Evolutionary conservation across 1,140 invertebrate species (phyloP), one percentile per base, ranked within the genome.

Genomic region (Drosophila littoralis): DNA sequence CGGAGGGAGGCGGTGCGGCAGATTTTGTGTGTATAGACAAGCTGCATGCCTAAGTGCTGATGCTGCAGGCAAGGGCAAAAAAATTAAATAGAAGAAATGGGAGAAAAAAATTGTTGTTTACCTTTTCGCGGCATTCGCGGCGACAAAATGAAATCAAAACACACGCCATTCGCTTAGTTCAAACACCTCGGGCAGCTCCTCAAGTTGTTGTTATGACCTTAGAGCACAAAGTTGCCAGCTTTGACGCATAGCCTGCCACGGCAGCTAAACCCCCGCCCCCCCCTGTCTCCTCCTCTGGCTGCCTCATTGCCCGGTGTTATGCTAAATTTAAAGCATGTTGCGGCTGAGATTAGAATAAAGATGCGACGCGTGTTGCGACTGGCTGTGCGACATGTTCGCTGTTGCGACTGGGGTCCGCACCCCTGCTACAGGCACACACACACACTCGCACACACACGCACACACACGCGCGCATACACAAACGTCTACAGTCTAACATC

Each of bases 271-370:
- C 7, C n/a, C 54, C 28, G 13, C 15, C 51, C 8, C 33, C 45
- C 28, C 32, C 36, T 22, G 46, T 5, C 42, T 15, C 28, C 13
- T 45, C 45, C 28, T 45, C 36, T 13, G 46, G 7, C 42, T 28
- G 43, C 35, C n/a, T 58, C 33, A 15, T 48, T 59, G 59, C 55
- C 28, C 43, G 32, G 48, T 79, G 81, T 84, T 84, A 84, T 84
- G 81, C 81, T 84, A 84, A 84, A 84, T 84, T 84, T 84, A 84
- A 84, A 84, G 75, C 75, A 84, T 84, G 81, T 80, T 80, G 81
- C 77, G 77, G 77, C 75, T 59, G 77, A 84, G 81, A 84, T 84
- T 84, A 84, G 81, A 84, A 80, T 80, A 80, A 63, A 65, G 67
- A 48, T 12, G 78, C 51, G 75, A 64, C 59, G 75, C 52, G 28